Conservation (phyloP, 2,113 vertebrate genomes). For the Pelusios castaneus region DNA sequence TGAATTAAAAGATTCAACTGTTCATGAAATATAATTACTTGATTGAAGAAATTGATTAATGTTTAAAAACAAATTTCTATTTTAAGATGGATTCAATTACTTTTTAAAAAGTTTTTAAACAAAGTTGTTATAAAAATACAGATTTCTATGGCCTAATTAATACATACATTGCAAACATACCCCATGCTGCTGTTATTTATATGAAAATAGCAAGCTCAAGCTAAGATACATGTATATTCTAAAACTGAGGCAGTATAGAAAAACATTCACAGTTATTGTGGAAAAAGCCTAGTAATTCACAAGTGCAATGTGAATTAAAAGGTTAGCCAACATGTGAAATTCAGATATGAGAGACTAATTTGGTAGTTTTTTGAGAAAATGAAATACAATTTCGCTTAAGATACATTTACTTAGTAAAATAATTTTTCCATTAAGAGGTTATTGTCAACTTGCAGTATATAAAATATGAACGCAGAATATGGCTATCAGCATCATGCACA, state of each 20-base stretch:
- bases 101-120: background rate
- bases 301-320: conserved; percentile 39
- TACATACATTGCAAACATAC: conserved; percentile 54
- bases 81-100: background rate
- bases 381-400: background rate
- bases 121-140: conserved; percentile 53
- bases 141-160: conserved; percentile 42
- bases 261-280: conserved; percentile 56
- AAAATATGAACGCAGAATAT: background rate
- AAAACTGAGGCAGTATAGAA: conserved; percentile 48
- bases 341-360: conserved; percentile 4
- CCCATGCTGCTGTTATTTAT: conserved; percentile 48
- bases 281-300: conserved; percentile 41
- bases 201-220: conserved; percentile 46
- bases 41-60: background rate
- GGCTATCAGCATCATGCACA: background rate
- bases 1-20: conserved; percentile 1
- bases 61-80: background rate
- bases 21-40: conserved; percentile 17
- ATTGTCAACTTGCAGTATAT: background rate
- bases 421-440: background rate
- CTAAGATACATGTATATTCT: conserved; percentile 18
- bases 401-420: background rate
- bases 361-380: background rate
- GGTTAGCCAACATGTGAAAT: conserved; percentile 37